phyloP scores from a whole-genome alignment of 64 coral and sea anemone species.

The Montipora foliosa region DNA sequence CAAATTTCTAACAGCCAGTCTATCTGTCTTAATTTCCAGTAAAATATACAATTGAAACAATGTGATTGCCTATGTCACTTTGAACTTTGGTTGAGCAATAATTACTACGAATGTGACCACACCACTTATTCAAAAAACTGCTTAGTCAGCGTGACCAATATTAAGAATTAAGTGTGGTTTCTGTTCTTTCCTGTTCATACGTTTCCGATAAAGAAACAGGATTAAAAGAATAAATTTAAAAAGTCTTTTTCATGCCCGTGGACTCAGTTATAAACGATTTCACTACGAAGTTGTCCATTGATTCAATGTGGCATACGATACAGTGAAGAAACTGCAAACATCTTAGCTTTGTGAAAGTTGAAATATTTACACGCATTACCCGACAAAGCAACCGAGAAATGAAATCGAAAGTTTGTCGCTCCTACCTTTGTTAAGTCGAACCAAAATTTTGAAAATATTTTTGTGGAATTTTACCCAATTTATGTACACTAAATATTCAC shows the following conservation, averaged over 20 bases:
- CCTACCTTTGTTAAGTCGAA: neutral
- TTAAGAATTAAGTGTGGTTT: neutral
- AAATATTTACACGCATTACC: constrained; percentile 22
- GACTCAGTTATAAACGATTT: neutral
- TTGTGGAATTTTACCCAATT: constrained; percentile 12
- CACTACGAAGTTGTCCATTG: neutral
- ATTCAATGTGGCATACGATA: constrained; percentile 24
- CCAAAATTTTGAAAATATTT: constrained; percentile 26
- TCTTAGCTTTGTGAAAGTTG: constrained; percentile 26
- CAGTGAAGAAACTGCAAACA: neutral
- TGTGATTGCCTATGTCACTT: neutral
- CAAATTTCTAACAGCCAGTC: neutral
- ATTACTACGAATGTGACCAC: neutral
- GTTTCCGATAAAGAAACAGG: constrained; percentile 7
- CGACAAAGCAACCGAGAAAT: constrained; percentile 7
- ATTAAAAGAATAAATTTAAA: neutral
- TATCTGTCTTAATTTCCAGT: neutral
- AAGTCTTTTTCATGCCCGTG: neutral
- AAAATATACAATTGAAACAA: neutral
- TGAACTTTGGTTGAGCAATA: too few relatives aligned
- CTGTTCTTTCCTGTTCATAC: neutral
- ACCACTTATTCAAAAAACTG: constrained; percentile 27
- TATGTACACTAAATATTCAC: constrained; percentile 37
- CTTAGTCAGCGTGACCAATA: constrained; percentile 48
- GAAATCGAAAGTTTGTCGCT: constrained; percentile 42